Conservation (phyloP, 1,140 invertebrate species). For the Aphelenchoides besseyi region DNA sequence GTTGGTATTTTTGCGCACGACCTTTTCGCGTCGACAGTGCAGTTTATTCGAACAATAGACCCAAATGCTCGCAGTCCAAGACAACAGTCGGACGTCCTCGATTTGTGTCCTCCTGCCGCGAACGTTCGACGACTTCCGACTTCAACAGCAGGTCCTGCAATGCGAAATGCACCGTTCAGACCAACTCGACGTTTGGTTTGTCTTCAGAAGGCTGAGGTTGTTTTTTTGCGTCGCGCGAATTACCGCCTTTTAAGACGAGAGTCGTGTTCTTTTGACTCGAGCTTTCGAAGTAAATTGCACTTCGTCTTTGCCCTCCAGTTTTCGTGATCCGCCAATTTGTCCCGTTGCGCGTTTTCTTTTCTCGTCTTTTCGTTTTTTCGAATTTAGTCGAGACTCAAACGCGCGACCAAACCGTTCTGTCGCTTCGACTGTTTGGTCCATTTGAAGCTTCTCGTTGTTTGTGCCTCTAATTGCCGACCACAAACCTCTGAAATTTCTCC, state of each 20-base stretch:
- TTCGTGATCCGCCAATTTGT: background rate
- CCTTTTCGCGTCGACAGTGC: no score
- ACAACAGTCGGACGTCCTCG: background rate
- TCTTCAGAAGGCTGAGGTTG: background rate
- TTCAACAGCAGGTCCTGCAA: background rate
- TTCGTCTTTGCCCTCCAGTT: background rate
- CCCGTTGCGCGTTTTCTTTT: background rate
- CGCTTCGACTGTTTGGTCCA: background rate
- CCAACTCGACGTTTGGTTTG: background rate
- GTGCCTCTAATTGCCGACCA: background rate
- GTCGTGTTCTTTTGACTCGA: background rate
- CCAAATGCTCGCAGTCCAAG: background rate
- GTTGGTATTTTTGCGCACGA: background rate
- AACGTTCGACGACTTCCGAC: background rate
- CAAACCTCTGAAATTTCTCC: background rate
- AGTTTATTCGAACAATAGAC: no score
- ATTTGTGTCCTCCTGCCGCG: conserved; percentile 2
- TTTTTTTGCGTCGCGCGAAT: background rate
- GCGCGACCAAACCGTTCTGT: background rate
- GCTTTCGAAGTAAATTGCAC: background rate
- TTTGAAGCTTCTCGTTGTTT: background rate
- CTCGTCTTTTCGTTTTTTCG: background rate
- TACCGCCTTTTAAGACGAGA: background rate
- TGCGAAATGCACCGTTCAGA: background rate
- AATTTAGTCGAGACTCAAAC: no score